phyloP scores from a whole-genome alignment of 1,140 invertebrate genomes.

The Orchesella cincta region DNA sequence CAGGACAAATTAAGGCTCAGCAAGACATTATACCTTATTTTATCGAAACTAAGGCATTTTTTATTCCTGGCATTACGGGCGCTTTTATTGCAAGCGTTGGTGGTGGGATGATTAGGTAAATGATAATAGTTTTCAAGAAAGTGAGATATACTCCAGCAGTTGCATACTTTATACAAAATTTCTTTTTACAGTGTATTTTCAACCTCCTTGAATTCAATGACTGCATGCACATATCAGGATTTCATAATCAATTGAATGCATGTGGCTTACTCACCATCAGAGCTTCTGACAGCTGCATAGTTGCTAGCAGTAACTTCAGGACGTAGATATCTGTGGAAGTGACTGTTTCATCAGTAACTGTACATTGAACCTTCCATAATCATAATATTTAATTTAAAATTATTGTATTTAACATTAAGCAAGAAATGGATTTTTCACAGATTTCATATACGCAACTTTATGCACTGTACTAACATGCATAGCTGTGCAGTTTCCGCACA shows the following conservation, averaged over 20 bases:
- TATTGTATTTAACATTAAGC: slow-evolving; percentile 55
- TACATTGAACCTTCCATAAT: too few species aligned
- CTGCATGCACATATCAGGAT: not conserved
- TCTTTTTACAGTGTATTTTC: not conserved
- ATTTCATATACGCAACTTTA: not conserved
- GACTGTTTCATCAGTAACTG: too few species aligned
- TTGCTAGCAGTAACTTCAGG: too few species aligned
- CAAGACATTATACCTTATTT: not conserved
- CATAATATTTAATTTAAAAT: not conserved
- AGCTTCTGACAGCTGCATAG: too few species aligned
- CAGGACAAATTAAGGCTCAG: not conserved
- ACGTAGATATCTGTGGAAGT: too few species aligned
- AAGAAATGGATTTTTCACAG: slow-evolving; percentile 81
- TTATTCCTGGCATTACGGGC: not conserved
- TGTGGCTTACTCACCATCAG: too few species aligned
- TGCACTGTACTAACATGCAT: not conserved
- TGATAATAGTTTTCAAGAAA: not conserved
- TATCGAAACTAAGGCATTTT: not conserved
- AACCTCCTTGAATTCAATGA: not conserved
- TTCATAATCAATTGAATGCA: not conserved
- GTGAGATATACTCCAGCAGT: not conserved
- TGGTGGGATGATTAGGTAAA: not conserved
- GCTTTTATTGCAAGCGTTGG: not conserved
- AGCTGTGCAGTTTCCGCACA: not conserved
- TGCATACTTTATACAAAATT: not conserved